A percentile compares a stretch with the other conserved stretches of the same genome.
phyloP scores from a whole-genome alignment of 2,797 vertebrate genomes.

The Buphagus erythrorhynchus region DNA sequence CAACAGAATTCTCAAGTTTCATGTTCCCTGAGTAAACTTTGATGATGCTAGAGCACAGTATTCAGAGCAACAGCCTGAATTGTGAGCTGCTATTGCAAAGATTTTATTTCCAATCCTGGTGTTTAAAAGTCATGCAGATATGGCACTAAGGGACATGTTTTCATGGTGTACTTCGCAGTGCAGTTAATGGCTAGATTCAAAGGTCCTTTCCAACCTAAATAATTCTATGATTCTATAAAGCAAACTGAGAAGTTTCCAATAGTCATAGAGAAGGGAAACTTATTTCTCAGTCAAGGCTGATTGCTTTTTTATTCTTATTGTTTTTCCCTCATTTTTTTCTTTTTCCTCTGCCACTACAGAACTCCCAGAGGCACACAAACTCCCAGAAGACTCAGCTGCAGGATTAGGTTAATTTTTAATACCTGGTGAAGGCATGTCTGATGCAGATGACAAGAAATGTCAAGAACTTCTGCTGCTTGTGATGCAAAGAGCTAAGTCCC shows the following conservation, averaged over 20 bases:
- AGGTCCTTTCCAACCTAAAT: neutral
- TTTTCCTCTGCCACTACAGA: neutral
- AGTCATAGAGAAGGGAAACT: neutral
- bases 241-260: neutral
- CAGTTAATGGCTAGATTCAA: neutral
- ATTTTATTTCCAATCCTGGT: neutral
- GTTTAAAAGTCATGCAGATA: neutral
- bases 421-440: neutral
- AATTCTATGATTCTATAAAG: neutral
- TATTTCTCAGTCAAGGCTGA: neutral
- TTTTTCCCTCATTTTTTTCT: neutral
- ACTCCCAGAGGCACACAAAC: neutral
- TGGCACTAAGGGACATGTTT: neutral
- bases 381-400: neutral
- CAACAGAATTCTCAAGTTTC: neutral
- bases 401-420: conserved; percentile 31
- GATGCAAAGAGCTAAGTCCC: neutral
- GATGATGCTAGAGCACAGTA: neutral
- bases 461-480: neutral
- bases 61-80: neutral
- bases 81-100: neutral
- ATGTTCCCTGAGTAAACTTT: neutral
- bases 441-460: neutral
- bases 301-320: neutral
- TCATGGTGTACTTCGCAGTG: fast-evolving